Evolutionary conservation across 2,888 invertebrate species (phyloP).

Genomic region (Agrochola circellaris): DNA sequence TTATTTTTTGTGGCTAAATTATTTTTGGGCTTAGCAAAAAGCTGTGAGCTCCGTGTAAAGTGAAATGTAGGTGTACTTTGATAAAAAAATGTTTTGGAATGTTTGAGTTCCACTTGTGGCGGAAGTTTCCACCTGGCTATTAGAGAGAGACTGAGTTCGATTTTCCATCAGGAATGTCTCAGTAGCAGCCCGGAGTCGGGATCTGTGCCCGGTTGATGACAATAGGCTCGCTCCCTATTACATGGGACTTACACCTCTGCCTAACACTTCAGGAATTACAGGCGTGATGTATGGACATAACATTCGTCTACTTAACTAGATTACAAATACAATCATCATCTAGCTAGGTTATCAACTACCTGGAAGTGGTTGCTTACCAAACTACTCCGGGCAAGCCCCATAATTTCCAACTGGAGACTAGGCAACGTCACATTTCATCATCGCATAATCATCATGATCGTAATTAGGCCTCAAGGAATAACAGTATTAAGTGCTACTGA

Average conservation of each 20-base stretch:
- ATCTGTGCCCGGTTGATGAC: background rate
- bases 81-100: slow-evolving; percentile 25
- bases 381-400: background rate
- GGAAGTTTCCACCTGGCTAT: slow-evolving; percentile 7
- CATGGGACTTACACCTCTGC: background rate
- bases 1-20: slow-evolving; percentile 57
- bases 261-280: background rate
- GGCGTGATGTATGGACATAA: background rate
- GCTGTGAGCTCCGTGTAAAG: slow-evolving; percentile 27
- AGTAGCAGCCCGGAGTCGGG: no score
- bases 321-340: no score
- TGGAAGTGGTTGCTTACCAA: background rate
- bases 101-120: slow-evolving; percentile 28
- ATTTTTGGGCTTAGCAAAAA: slow-evolving; percentile 54
- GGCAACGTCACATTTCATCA: background rate
- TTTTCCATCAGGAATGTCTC: background rate
- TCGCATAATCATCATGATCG: background rate
- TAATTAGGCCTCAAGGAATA: background rate
- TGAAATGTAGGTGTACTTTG: slow-evolving; percentile 46
- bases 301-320: no score
- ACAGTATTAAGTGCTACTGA: background rate
- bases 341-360: background rate
- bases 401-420: background rate
- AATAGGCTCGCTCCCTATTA: background rate
- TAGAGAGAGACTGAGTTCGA: background rate